Conservation (phyloP, 2,888 invertebrate genomes). For the Limnephilus lunatus region DNA sequence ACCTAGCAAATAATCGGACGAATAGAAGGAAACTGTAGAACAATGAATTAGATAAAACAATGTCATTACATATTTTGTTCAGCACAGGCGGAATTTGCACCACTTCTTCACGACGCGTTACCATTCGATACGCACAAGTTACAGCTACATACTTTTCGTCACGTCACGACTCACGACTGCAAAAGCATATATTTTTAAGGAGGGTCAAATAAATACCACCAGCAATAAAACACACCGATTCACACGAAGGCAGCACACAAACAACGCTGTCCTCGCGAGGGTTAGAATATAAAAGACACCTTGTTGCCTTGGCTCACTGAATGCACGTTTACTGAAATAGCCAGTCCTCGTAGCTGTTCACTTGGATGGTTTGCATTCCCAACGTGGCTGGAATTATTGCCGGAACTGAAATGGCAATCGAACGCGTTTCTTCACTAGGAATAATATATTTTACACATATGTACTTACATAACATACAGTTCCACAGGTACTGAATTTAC, state of each 20-base stretch:
- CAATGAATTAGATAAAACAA: neutral
- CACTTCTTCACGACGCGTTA: neutral
- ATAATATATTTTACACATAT: neutral
- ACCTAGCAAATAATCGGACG: neutral
- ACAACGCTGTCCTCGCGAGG: neutral
- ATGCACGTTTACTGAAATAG: constrained; percentile 15
- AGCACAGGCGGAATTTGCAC: neutral
- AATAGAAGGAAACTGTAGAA: neutral
- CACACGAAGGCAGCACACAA: neutral
- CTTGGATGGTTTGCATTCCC: constrained; percentile 53
- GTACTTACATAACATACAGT: neutral
- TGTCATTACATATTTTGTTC: neutral
- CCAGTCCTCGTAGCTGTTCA: constrained; percentile 28
- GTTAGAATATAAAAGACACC: neutral
- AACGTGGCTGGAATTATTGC: constrained; percentile 48
- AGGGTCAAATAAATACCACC: neutral
- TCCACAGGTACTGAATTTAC: neutral
- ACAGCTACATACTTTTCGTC: constrained; percentile 10
- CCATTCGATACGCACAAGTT: constrained; percentile 22
- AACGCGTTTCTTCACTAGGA: constrained; percentile 21
- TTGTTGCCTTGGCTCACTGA: constrained; percentile 5
- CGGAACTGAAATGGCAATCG: constrained; percentile 56
- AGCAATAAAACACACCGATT: constrained; percentile 13
- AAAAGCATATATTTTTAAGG: constrained; percentile 16
- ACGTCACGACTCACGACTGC: constrained; percentile 16